Conservation (phyloP, 1,140 invertebrate genomes). For the Lerema accius region DNA sequence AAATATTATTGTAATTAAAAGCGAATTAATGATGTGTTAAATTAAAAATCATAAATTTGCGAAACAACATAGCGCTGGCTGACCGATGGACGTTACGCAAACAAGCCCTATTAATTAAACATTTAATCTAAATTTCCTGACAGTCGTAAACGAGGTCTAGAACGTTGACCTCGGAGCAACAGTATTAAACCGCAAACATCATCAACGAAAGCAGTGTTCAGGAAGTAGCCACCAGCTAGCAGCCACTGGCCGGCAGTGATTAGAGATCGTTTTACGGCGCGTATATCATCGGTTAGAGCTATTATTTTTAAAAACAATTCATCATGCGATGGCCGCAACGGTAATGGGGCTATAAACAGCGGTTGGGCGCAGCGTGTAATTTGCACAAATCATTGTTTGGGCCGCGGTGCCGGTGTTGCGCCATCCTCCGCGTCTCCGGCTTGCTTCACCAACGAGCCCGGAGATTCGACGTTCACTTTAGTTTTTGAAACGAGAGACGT, state of each 20-base stretch:
- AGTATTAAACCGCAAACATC: too few relatives aligned
- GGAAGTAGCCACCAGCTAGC: constrained; percentile 7
- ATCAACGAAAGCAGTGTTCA: neutral
- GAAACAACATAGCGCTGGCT: constrained; percentile 3
- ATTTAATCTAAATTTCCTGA: constrained; percentile 20
- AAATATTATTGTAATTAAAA: constrained; percentile 1
- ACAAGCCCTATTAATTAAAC: constrained; percentile 21
- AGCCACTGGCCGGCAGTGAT: constrained; percentile 1
- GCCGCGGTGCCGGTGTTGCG: constrained; percentile 3
- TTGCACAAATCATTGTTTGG: constrained; percentile 54
- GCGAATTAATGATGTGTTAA: neutral
- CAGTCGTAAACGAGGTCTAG: constrained; percentile 13
- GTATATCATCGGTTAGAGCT: constrained; percentile 19
- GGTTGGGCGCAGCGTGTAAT: constrained; percentile 41
- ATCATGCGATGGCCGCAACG: constrained; percentile 21
- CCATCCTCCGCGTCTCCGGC: neutral
- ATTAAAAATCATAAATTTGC: neutral
- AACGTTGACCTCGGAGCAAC: constrained; percentile 7
- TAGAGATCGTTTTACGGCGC: constrained; percentile 16
- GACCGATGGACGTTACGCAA: constrained; percentile 1
- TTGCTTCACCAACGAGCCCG: neutral
- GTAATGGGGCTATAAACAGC: constrained; percentile 39
- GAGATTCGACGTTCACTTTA: too few relatives aligned
- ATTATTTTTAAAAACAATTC: constrained; percentile 28
- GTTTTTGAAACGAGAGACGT: too few relatives aligned